A percentile compares a stretch with the other conserved stretches of the same genome.
Evolutionary conservation across 2,888 invertebrate species (phyloP).

Genomic region (Thecocarcelia acutangulata): DNA sequence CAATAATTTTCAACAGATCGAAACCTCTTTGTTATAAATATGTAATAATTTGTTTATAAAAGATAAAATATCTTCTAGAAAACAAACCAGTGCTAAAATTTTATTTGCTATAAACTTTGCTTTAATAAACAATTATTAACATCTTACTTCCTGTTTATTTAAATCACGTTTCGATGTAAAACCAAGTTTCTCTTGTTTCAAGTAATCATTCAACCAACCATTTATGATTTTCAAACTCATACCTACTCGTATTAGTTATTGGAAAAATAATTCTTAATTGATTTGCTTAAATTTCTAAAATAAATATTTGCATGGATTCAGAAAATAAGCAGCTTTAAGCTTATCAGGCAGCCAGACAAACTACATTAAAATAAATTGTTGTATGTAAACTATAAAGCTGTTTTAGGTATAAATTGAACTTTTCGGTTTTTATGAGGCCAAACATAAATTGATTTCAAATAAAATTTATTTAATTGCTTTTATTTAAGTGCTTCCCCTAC

Average conservation of each 20-base stretch:
- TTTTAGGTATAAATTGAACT: neutral
- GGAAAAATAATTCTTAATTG: neutral
- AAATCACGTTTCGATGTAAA: neutral
- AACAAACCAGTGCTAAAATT: too few species aligned
- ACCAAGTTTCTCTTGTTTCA: too few species aligned
- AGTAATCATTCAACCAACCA: too few species aligned
- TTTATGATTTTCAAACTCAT: neutral
- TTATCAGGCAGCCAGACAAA: neutral
- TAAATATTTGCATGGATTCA: neutral
- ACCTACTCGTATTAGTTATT: neutral
- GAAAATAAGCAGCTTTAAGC: neutral
- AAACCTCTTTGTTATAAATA: too few species aligned
- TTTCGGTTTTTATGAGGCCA: neutral
- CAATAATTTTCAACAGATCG: too few species aligned
- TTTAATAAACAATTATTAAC: neutral
- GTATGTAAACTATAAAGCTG: neutral
- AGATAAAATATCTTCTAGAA: too few species aligned
- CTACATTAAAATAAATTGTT: neutral
- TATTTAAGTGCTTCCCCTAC: neutral
- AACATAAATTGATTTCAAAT: neutral
- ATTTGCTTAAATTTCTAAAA: neutral
- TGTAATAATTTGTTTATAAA: too few species aligned
- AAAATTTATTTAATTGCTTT: constrained; percentile 22
- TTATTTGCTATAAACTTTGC: too few species aligned
- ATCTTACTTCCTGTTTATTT: neutral